Evolutionary conservation across 2,113 vertebrate species (phyloP).

Genomic region (Entelurus aequoreus): DNA sequence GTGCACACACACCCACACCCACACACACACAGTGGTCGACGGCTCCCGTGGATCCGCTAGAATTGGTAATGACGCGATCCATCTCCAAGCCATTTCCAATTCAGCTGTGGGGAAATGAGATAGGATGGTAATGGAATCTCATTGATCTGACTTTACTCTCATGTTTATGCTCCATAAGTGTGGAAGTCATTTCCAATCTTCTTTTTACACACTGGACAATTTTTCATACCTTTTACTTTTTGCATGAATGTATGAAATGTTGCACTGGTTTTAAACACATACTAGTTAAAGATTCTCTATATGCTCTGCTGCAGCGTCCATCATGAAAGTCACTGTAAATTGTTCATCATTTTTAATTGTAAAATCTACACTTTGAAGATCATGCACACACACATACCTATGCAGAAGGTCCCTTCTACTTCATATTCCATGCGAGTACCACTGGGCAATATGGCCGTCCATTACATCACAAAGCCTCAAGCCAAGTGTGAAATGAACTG

Average conservation of each 20-base stretch:
- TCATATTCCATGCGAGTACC: conserved; percentile 41
- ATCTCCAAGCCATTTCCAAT: conserved; percentile 69
- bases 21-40: conserved; percentile 27
- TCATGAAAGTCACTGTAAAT: no score
- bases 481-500: conserved; percentile 68
- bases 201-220: conserved; percentile 35
- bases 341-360: no score
- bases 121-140: conserved; percentile 72
- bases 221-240: conserved; percentile 8
- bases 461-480: conserved; percentile 56
- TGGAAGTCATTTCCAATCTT: conserved; percentile 65
- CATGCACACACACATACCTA: not conserved
- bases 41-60: conserved; percentile 50
- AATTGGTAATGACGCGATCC: conserved; percentile 71
- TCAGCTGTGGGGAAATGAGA: conserved; percentile 68
- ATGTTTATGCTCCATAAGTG: conserved; percentile 66
- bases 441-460: conserved; percentile 51
- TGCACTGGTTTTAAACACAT: not conserved
- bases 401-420: conserved; percentile 24
- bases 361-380: conserved; percentile 3
- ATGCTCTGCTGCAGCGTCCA: not conserved
- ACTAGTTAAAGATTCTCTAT: not conserved
- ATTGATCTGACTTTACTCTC: conserved; percentile 73
- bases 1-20: conserved; percentile 19
- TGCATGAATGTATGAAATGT: not conserved